phyloP scores from a whole-genome alignment of 2,797 vertebrate genomes.

The Macroramphosus scolopax region DNA sequence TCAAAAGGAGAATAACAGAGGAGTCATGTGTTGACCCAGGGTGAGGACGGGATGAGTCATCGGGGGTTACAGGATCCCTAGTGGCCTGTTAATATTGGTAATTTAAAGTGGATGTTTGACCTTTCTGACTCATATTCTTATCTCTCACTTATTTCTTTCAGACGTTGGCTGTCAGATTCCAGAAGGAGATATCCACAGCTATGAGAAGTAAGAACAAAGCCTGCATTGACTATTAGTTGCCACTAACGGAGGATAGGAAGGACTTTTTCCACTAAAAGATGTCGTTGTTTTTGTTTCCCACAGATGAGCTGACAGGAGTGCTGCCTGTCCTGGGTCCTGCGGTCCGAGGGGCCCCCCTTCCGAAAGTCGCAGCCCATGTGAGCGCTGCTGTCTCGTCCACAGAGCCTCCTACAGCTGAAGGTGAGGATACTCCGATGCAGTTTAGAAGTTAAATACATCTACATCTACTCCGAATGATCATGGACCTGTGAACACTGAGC shows the following conservation, averaged over 20 bases:
- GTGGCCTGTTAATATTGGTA: background rate
- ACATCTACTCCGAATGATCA: background rate
- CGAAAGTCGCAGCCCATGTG: conserved; percentile 84
- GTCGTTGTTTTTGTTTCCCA: conserved; percentile 9
- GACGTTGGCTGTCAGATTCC: conserved; percentile 82
- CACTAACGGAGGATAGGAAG: background rate
- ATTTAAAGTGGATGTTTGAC: background rate
- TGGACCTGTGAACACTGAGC: background rate
- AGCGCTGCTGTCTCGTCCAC: conserved; percentile 71
- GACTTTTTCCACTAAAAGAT: conserved; percentile 19
- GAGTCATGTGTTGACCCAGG: conserved; percentile 5
- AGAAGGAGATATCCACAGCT: conserved; percentile 76
- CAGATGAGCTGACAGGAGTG: conserved; percentile 74
- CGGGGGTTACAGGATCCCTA: background rate
- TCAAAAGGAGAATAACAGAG: conserved; percentile 3
- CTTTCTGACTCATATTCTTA: background rate
- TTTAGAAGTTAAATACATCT: background rate
- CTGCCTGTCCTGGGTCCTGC: conserved; percentile 60
- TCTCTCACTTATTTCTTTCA: conserved; percentile 64
- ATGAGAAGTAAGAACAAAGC: conserved; percentile 79
- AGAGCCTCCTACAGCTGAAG: conserved; percentile 35
- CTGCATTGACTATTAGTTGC: conserved; percentile 14
- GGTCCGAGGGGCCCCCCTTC: conserved; percentile 41
- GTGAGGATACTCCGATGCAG: conserved; percentile 35
- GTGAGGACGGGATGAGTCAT: conserved; percentile 5